phyloP scores from a whole-genome alignment of 2,113 vertebrate genomes.

The Sylvietta virens region DNA sequence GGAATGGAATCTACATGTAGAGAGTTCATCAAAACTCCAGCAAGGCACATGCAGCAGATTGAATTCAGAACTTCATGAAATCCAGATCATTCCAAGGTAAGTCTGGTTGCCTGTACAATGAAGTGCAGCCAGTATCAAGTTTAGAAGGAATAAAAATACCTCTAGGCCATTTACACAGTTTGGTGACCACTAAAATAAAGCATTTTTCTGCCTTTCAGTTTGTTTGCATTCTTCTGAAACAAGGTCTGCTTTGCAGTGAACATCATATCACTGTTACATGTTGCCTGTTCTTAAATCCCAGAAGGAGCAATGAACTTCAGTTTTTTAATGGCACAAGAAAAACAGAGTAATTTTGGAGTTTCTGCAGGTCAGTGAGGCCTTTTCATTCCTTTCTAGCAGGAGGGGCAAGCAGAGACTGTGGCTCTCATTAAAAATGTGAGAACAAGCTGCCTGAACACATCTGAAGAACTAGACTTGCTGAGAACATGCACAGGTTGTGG shows the following conservation, averaged over 20 bases:
- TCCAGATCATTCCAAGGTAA: neutral
- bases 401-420: neutral
- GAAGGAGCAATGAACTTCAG: neutral
- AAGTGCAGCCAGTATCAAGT: neutral
- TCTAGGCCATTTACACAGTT: neutral
- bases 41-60: neutral
- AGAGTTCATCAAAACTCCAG: neutral
- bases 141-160: neutral
- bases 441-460: neutral
- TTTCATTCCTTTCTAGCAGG: neutral
- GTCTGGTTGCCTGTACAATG: rapidly evolving
- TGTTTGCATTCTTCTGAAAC: neutral
- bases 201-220: neutral
- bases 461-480: neutral
- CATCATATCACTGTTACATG: too few species aligned
- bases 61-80: neutral
- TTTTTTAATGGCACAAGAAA: neutral
- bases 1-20: neutral
- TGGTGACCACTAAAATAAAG: neutral
- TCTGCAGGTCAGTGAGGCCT: neutral
- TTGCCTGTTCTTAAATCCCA: neutral
- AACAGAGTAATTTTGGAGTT: neutral
- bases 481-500: neutral
- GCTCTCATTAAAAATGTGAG: neutral
- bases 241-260: neutral